phyloP scores from a whole-genome alignment of 2,113 vertebrate species.

The Oncorhynchus gorbuscha region DNA sequence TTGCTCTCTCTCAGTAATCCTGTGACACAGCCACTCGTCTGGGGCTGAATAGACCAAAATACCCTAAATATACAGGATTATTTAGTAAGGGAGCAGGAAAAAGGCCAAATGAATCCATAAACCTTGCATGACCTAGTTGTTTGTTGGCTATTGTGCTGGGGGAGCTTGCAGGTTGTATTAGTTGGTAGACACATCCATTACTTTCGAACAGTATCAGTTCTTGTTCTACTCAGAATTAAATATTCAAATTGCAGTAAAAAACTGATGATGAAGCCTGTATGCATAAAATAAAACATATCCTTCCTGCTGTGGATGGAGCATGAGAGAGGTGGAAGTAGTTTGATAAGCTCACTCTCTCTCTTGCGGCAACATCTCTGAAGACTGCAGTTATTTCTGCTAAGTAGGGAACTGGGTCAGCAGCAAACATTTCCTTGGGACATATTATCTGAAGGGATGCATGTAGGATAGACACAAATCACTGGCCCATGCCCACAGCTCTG shows the following conservation, averaged over 20 bases:
- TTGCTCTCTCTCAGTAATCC: background rate
- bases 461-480: too few relatives aligned
- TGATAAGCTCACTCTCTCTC: background rate
- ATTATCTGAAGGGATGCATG: constrained; percentile 1
- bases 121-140: background rate
- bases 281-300: too few relatives aligned
- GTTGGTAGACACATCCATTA: too few relatives aligned
- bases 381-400: background rate
- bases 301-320: background rate
- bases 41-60: background rate
- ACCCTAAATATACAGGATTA: background rate
- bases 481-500: too few relatives aligned
- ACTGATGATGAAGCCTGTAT: background rate
- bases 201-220: background rate
- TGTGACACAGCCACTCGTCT: background rate
- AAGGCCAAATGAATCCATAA: background rate
- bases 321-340: background rate
- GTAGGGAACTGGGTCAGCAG: constrained; percentile 5
- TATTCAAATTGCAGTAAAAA: background rate
- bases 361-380: background rate
- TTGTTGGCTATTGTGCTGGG: background rate
- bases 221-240: background rate
- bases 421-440: background rate
- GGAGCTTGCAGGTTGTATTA: too few relatives aligned
- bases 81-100: background rate